Base-by-base conservation (phyloP, 2,797 vertebrate species). In the Crenichthys baileyi region DNA sequence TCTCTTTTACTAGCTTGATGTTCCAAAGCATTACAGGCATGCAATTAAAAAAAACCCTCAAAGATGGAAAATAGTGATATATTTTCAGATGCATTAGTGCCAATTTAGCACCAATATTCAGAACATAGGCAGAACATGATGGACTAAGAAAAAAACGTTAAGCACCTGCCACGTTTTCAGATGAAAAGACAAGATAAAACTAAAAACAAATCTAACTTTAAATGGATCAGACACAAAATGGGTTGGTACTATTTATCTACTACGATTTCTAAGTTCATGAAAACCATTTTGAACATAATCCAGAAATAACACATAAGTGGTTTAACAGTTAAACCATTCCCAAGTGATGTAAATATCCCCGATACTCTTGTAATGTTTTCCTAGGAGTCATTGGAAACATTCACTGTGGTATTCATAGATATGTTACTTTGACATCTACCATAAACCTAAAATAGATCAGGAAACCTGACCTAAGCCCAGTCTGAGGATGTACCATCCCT, bases 1-100 rank as follows among this genome's bases (percentile, higher is more conserved):
- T 73, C 87, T 74, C 78, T 80, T 61, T 68, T 5, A 83, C 41
- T 73, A 31, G 15, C 70, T 76, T 83, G 50, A 5, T 41, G 31
- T 76, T 26, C 44, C 44, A 48, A 26, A 16, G n/a, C 24, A 26
- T 46, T 70, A 48, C 3, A 26, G 39, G 26, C n/a, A 15, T 46
- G 13, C 41, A 70, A 51, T 13, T 11, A 51, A 53, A 53, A 50
- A 13, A 5, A 56, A n/a, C 5, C 0, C 0, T 26, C 13, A 46
- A 15, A 46, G n/a, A 13, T 13, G n/a, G 3, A 18, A 7, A 70
- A 68, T 44, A 13, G n/a, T 12, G 24, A 48, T 26, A 2, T 26
- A 70, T 46, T 70, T 46, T 70, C 8, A 24, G 24, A 26, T n/a
- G 7, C 44, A 8, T 3, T 70, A 16, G 15, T 70, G n/a, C 44